These are phyloP conservation scores for Paralichthys olivaceus DNA, from an alignment of 2,113 vertebrate genomes.

Conservation along the genomic window DNA sequence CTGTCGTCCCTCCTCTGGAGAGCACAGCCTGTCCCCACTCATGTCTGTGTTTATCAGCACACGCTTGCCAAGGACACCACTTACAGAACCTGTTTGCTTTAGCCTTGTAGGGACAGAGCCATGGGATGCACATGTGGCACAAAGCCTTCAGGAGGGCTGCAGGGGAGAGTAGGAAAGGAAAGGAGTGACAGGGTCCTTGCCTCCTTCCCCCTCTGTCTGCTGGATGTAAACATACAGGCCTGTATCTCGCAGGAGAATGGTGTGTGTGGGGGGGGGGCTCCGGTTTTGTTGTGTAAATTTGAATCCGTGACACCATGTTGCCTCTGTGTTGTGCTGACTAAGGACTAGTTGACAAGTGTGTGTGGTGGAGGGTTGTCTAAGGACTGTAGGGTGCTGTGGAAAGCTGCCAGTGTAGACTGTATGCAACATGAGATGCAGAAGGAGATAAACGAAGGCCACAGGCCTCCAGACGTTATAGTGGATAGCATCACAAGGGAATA, in stretches of 20 bases:
- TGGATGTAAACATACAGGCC: neutral
- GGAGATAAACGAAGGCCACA: slow-evolving; percentile 39
- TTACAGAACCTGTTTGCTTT: slow-evolving; percentile 61
- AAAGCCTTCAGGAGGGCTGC: slow-evolving; percentile 3
- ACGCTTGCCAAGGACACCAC: slow-evolving; percentile 72
- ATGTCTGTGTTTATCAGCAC: slow-evolving; percentile 57
- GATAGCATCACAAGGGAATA: slow-evolving; percentile 3
- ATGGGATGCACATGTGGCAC: slow-evolving; percentile 32
- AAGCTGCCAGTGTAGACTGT: slow-evolving; percentile 21
- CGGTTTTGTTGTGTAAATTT: slow-evolving; percentile 27
- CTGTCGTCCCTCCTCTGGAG: slow-evolving; percentile 30
- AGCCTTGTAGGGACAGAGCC: slow-evolving; percentile 72
- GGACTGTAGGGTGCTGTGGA: slow-evolving; percentile 31
- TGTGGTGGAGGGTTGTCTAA: slow-evolving; percentile 44
- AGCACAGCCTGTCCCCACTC: slow-evolving; percentile 67
- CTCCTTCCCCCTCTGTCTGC: neutral
- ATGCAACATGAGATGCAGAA: slow-evolving; percentile 54
- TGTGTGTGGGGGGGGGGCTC: neutral
- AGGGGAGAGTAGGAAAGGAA: neutral
- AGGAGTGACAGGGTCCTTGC: neutral
- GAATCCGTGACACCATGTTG: slow-evolving; percentile 38
- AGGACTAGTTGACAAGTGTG: slow-evolving; percentile 27
- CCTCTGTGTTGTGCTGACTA: slow-evolving; percentile 39
- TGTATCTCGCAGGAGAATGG: neutral
- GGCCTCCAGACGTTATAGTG: slow-evolving; percentile 18